A percentile compares a stretch with the other conserved stretches of the same genome.
Evolutionary conservation across 2,888 invertebrate species (phyloP).

Genomic region (Cepaea hortensis): DNA sequence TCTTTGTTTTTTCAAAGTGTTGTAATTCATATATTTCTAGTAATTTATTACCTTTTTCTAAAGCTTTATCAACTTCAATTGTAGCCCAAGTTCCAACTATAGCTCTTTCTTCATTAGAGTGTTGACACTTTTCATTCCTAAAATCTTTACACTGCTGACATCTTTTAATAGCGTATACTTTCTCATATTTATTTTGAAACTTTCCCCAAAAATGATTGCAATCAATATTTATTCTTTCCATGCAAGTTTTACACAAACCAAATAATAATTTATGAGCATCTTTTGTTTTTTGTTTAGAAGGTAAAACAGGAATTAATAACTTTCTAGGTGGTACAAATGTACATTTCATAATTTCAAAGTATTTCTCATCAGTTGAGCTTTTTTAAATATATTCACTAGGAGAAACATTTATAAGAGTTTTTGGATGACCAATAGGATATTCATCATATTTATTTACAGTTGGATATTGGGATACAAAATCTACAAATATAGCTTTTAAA

Average conservation of each 20-base stretch:
- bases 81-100: conserved; percentile 2
- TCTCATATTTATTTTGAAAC: background rate
- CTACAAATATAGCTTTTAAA: conserved; percentile 9
- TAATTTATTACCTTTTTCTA: background rate
- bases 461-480: conserved; percentile 20
- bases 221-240: conserved; percentile 9
- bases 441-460: conserved; percentile 34
- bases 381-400: background rate
- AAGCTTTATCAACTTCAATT: background rate
- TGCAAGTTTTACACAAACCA: conserved; percentile 4
- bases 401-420: conserved; percentile 17
- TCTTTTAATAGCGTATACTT: background rate
- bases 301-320: conserved; percentile 5
- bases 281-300: conserved; percentile 9
- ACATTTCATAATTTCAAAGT: conserved; percentile 14
- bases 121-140: background rate
- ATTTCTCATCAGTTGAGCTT: background rate
- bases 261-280: conserved; percentile 8
- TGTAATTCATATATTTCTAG: conserved; percentile 6
- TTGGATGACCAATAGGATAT: conserved; percentile 25
- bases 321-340: conserved; percentile 4
- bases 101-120: conserved; percentile 6
- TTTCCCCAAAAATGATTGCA: background rate
- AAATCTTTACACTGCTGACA: background rate
- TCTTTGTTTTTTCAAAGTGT: background rate